Percentiles rank a stretch among this genome's conserved stretches.
Conservation (phyloP, 2,113 vertebrate genomes). For the Gymnobelideus leadbeateri region DNA sequence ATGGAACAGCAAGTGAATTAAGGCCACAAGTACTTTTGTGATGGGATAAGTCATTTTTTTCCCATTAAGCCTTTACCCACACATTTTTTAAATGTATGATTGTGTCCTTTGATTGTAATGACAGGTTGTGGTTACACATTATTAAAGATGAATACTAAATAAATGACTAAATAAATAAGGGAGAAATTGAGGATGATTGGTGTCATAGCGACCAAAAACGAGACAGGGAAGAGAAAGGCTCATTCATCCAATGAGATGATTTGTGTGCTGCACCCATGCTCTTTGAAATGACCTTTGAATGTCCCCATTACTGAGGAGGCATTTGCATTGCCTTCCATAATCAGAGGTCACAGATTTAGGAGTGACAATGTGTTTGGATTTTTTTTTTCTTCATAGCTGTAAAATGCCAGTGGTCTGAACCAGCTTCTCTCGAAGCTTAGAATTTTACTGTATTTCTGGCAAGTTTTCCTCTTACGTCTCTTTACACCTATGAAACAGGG, state of each 20-base stretch:
- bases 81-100: conserved; percentile 44
- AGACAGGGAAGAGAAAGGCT: not conserved
- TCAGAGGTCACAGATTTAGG: not conserved
- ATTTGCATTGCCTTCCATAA: not conserved
- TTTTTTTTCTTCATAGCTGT: not conserved
- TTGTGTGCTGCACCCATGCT: not conserved
- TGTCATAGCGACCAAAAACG: not conserved
- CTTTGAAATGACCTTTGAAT: conserved; percentile 11
- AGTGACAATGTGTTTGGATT: not conserved
- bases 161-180: conserved; percentile 50
- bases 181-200: conserved; percentile 40
- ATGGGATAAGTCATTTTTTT: conserved; percentile 48
- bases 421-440: not conserved
- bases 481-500: not conserved
- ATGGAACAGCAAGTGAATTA: not conserved
- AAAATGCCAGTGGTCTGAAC: not conserved
- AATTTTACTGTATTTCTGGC: not conserved
- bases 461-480: not conserved
- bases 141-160: conserved; percentile 67
- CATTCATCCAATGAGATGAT: not conserved
- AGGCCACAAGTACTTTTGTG: conserved; percentile 2
- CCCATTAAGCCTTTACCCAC: conserved; percentile 35
- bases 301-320: not conserved
- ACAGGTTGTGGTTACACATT: conserved; percentile 68
- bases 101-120: conserved; percentile 70